phyloP scores from a whole-genome alignment of 2,113 vertebrate genomes.

The Brienomyrus brachyistius region DNA sequence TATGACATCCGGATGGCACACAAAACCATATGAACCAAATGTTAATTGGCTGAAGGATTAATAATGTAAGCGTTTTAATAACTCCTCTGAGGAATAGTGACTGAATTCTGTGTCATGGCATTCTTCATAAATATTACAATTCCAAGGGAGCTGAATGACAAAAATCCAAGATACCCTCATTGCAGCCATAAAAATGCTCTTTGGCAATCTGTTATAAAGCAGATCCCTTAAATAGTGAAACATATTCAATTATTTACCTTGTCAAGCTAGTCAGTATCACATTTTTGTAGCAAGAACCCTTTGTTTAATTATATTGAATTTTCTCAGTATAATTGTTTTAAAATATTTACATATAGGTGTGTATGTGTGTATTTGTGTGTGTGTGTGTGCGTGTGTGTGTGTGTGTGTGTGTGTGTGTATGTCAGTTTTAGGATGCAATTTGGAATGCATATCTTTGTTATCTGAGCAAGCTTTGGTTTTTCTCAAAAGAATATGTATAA shows the following conservation, averaged over 20 bases:
- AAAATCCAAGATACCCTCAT: not conserved
- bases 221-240: not conserved
- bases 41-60: not conserved
- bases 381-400: too few relatives aligned
- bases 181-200: not conserved
- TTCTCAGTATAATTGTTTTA: not conserved
- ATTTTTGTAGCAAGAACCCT: not conserved
- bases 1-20: not conserved
- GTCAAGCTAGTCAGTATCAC: not conserved
- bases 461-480: not conserved
- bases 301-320: not conserved
- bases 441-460: not conserved
- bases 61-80: not conserved
- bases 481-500: not conserved
- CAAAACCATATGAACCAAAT: not conserved
- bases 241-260: not conserved
- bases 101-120: not conserved
- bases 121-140: slow-evolving; percentile 4
- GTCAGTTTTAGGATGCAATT: not conserved
- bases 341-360: not conserved
- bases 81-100: not conserved
- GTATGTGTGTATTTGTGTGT: too few relatives aligned
- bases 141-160: not conserved
- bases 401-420: not conserved
- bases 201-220: not conserved